Conservation (phyloP, 2,797 vertebrate genomes). For the Loris lydekkerianus region DNA sequence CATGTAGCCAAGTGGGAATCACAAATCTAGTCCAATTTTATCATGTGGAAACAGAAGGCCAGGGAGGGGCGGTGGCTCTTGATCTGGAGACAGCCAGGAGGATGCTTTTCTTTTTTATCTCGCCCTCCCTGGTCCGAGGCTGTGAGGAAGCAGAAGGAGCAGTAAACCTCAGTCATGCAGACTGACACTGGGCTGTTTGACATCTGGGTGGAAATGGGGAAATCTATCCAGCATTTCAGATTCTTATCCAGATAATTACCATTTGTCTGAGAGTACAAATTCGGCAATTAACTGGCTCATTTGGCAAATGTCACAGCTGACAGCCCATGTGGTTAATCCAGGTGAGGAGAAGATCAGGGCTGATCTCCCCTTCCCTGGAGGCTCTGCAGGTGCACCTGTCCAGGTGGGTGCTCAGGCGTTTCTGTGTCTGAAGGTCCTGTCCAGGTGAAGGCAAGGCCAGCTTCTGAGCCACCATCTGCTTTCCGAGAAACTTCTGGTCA, state of each 20-base stretch:
- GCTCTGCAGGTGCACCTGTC: not conserved
- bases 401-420: not conserved
- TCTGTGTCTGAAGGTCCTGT: not conserved
- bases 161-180: accelerated
- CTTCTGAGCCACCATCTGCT: not conserved
- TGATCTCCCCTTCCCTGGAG: not conserved
- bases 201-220: slow-evolving; percentile 21
- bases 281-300: slow-evolving; percentile 81
- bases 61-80: not conserved
- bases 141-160: not conserved
- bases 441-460: not conserved
- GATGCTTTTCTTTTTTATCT: accelerated
- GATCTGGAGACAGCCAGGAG: not conserved
- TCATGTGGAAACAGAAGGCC: not conserved
- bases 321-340: slow-evolving; percentile 12
- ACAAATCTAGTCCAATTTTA: not conserved
- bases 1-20: not conserved
- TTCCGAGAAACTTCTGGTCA: not conserved
- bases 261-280: slow-evolving; percentile 74
- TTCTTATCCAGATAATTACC: slow-evolving; percentile 78
- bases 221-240: slow-evolving; percentile 70
- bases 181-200: not conserved
- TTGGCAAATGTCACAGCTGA: slow-evolving; percentile 74
- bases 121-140: not conserved
- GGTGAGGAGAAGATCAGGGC: not conserved